phyloP scores from a whole-genome alignment of 2,888 invertebrate species.

The Tricholauxania praeusta region DNA sequence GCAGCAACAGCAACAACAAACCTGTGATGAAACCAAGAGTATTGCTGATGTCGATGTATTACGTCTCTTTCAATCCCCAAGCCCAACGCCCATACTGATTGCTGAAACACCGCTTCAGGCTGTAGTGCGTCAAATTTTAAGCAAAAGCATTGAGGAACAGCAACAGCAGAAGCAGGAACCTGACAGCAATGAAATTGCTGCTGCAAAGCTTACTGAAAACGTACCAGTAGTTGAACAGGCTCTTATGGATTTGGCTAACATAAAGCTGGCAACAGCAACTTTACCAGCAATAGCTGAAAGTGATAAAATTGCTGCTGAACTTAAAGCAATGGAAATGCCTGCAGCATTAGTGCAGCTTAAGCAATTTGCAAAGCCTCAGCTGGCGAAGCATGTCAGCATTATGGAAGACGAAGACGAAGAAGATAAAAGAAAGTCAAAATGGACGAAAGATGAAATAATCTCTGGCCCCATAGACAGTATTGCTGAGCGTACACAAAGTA shows the following conservation, averaged over 20 bases:
- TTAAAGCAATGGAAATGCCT: not conserved
- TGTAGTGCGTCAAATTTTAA: constrained; percentile 51
- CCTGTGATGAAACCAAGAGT: not conserved
- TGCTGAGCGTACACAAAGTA: not conserved
- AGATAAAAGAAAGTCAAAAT: constrained; percentile 47
- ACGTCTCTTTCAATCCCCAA: constrained; percentile 19
- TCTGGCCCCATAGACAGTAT: not conserved
- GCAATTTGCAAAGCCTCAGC: not conserved
- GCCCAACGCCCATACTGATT: constrained; percentile 50
- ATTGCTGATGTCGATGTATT: not conserved
- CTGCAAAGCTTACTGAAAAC: constrained; percentile 54
- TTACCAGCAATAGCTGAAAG: not conserved
- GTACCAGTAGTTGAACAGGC: constrained; percentile 64
- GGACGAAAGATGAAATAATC: constrained; percentile 39
- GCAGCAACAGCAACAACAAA: constrained; percentile 39
- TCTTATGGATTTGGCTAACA: constrained; percentile 57
- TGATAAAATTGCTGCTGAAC: not conserved
- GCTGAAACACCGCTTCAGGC: constrained; percentile 60
- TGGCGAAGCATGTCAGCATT: constrained; percentile 1
- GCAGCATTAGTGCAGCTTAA: constrained; percentile 10
- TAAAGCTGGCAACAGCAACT: constrained; percentile 31
- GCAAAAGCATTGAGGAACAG: not conserved
- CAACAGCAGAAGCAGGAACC: not conserved
- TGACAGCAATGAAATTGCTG: not conserved
- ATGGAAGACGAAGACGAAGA: constrained; percentile 29